phyloP scores from a whole-genome alignment of 2,113 vertebrate species.

The Microtus montanus region DNA sequence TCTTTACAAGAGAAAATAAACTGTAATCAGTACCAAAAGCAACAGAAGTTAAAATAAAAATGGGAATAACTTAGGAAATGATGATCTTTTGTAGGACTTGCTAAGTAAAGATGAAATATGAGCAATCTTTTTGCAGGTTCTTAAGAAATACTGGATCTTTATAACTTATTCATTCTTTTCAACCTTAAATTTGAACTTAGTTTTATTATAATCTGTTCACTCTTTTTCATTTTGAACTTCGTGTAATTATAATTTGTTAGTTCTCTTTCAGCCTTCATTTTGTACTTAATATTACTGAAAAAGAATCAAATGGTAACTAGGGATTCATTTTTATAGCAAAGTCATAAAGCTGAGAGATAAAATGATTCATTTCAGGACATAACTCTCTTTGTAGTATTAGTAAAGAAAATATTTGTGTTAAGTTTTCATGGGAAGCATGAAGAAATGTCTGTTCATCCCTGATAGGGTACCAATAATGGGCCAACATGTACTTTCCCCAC shows the following conservation, averaged over 20 bases:
- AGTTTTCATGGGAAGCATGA: not conserved
- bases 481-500: not conserved
- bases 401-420: not conserved
- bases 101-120: not conserved
- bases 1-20: not conserved
- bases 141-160: not conserved
- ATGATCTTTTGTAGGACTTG: not conserved
- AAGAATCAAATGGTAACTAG: not conserved
- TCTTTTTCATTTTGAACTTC: not conserved
- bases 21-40: not conserved
- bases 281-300: constrained; percentile 6
- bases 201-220: not conserved
- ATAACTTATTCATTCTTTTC: not conserved
- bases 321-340: not conserved
- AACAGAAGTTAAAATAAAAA: not conserved
- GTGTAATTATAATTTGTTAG: not conserved
- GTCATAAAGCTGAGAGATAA: not conserved
- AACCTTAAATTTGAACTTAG: not conserved
- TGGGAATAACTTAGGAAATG: not conserved
- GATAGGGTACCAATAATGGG: not conserved
- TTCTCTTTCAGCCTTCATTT: not conserved
- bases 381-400: not conserved
- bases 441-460: not conserved
- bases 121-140: not conserved
- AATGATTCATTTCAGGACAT: constrained; percentile 20